These are phyloP conservation scores for Gymnogyps californianus DNA, from an alignment of 2,113 vertebrate species.

Conservation along the genomic window DNA sequence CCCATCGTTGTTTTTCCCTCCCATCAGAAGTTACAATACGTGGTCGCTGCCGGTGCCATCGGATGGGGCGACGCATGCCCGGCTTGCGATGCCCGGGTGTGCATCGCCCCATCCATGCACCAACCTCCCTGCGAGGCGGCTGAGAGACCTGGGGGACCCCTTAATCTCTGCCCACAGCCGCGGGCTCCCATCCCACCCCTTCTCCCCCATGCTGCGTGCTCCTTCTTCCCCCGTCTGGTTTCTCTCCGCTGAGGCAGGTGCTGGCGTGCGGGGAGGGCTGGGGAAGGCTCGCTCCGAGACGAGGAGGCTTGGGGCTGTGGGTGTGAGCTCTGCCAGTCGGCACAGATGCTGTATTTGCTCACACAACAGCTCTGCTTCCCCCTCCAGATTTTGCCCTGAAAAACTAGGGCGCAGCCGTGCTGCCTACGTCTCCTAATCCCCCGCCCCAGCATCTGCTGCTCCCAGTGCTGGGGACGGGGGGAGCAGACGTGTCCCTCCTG, in stretches of 20 bases:
- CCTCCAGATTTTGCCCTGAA: background rate
- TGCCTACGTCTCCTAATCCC: background rate
- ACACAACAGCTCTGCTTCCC: background rate
- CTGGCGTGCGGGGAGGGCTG: background rate
- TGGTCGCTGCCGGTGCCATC: background rate
- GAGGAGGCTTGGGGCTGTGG: background rate
- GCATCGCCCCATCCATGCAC: rapidly evolving
- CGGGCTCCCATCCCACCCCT: background rate
- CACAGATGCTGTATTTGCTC: slow-evolving; percentile 11
- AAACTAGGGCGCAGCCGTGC: background rate
- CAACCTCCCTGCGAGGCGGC: rapidly evolving
- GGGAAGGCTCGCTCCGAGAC: background rate
- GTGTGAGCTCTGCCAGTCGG: slow-evolving; percentile 2
- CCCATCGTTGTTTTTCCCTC: background rate
- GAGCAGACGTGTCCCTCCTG: background rate
- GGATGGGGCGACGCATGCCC: too few relatives aligned
- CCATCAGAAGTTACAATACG: background rate
- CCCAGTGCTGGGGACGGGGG: background rate
- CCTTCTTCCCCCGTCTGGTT: background rate
- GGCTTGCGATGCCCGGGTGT: background rate
- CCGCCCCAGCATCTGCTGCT: background rate
- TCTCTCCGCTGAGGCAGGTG: background rate
- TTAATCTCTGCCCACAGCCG: rapidly evolving
- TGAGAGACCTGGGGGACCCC: background rate
- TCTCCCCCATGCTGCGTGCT: rapidly evolving